Conservation (phyloP, 53 echinoderm and acorn worm species). For the Paelopatides confundens region DNA sequence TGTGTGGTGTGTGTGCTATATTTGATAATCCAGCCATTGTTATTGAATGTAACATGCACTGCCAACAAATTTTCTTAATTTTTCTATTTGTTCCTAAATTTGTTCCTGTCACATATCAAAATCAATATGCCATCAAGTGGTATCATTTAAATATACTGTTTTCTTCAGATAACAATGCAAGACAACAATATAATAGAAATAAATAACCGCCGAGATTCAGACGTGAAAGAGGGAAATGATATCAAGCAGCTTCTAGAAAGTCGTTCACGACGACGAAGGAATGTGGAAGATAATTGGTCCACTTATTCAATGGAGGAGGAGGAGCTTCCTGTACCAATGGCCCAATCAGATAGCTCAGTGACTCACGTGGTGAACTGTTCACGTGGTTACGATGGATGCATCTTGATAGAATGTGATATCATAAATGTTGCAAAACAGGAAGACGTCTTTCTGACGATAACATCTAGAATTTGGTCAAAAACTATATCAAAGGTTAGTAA, state of each 20-base stretch:
- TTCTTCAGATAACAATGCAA: not conserved
- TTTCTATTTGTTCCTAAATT: too few species aligned
- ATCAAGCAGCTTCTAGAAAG: too few species aligned
- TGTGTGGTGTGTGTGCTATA: too few species aligned
- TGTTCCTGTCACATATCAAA: too few species aligned
- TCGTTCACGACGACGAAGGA: not conserved
- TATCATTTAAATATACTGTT: too few species aligned
- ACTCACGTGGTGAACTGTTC: slow-evolving; percentile 5
- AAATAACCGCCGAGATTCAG: not conserved
- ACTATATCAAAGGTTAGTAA: slow-evolving; percentile 2
- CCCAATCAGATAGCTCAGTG: not conserved
- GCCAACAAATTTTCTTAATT: too few species aligned
- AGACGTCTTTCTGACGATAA: not conserved
- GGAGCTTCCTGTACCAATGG: not conserved
- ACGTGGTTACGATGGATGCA: not conserved
- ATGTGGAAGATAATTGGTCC: not conserved
- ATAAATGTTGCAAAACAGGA: not conserved
- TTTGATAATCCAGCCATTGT: too few species aligned
- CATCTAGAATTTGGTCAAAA: not conserved
- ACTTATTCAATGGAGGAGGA: not conserved
- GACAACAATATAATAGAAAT: too few species aligned
- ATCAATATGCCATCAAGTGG: too few species aligned
- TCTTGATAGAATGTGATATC: not conserved
- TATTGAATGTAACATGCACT: too few species aligned
- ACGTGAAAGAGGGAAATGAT: not conserved